phyloP scores from a whole-genome alignment of 37 sponge, comb jelly and placozoan genomes.

The Haliclona indistincta region DNA sequence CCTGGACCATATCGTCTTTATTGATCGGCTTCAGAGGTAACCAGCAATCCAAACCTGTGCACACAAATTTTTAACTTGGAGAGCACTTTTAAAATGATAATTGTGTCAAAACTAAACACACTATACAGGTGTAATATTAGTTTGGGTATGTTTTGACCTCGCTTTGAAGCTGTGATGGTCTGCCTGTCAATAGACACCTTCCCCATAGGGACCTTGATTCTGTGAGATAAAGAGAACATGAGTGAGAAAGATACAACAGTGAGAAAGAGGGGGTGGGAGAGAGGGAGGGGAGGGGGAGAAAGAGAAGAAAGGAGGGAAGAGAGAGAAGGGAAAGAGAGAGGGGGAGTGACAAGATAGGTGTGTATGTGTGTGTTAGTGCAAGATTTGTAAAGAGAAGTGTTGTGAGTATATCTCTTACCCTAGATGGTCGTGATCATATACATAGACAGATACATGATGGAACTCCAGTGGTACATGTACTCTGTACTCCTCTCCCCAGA shows the following conservation, averaged over 20 bases:
- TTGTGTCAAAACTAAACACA: not conserved
- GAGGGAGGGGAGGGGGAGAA: not conserved
- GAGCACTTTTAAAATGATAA: not conserved
- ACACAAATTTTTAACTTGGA: not conserved
- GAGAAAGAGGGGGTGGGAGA: not conserved
- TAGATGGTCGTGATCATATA: constrained; percentile 68
- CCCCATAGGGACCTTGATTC: constrained; percentile 68
- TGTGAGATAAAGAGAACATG: not conserved
- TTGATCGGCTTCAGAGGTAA: constrained; percentile 59
- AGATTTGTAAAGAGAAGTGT: not conserved
- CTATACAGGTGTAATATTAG: not conserved
- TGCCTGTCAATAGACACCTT: constrained; percentile 68
- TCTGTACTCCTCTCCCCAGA: constrained; percentile 93
- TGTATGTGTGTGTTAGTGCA: too few species aligned
- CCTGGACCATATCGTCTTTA: constrained; percentile 69
- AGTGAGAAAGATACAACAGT: not conserved
- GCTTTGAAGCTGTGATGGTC: constrained; percentile 21
- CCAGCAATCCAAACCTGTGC: constrained; percentile 71
- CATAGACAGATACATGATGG: constrained; percentile 74
- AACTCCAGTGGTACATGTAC: constrained; percentile 81
- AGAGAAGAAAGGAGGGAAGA: not conserved
- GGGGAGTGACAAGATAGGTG: not conserved
- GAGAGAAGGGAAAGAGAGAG: not conserved
- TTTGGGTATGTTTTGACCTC: constrained; percentile 40
- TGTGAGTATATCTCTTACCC: constrained; percentile 42